Conservation (phyloP, 2,888 invertebrate genomes). For the Cantharis lateralis region DNA sequence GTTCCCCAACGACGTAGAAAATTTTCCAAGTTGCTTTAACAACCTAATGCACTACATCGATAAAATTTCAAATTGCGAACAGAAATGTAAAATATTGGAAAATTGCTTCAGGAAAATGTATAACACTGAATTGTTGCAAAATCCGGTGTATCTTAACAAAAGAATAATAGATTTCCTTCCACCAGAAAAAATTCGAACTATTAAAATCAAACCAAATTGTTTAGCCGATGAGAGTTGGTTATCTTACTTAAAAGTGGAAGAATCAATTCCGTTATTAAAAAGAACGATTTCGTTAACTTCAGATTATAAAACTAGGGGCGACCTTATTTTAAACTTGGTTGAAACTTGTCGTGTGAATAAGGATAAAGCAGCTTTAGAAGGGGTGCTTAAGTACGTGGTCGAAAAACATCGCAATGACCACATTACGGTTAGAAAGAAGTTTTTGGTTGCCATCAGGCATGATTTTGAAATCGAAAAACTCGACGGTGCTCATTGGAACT, state of each 20-base stretch:
- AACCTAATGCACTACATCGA: not conserved
- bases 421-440: not conserved
- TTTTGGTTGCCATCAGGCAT: not conserved
- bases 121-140: not conserved
- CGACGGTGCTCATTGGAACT: not conserved
- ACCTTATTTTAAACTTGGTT: conserved; percentile 4
- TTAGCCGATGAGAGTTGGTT: conserved; percentile 1
- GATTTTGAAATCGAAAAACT: not conserved
- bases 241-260: conserved; percentile 9
- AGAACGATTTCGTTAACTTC: conserved; percentile 8
- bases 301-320: not conserved
- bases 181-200: not conserved
- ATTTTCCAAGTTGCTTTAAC: not conserved
- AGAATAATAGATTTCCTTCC: conserved; percentile 13
- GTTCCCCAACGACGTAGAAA: conserved; percentile 1
- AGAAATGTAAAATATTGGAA: conserved; percentile 7
- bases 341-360: conserved; percentile 23
- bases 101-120: conserved; percentile 8
- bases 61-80: not conserved
- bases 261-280: conserved; percentile 15
- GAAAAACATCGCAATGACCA: conserved; percentile 9
- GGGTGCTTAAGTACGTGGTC: conserved; percentile 12
- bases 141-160: not conserved
- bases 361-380: conserved; percentile 6
- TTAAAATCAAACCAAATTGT: not conserved